A percentile compares a stretch with the other conserved stretches of the same genome.
phyloP scores from a whole-genome alignment of 2,797 vertebrate genomes.

The Champsocephalus gunnari region DNA sequence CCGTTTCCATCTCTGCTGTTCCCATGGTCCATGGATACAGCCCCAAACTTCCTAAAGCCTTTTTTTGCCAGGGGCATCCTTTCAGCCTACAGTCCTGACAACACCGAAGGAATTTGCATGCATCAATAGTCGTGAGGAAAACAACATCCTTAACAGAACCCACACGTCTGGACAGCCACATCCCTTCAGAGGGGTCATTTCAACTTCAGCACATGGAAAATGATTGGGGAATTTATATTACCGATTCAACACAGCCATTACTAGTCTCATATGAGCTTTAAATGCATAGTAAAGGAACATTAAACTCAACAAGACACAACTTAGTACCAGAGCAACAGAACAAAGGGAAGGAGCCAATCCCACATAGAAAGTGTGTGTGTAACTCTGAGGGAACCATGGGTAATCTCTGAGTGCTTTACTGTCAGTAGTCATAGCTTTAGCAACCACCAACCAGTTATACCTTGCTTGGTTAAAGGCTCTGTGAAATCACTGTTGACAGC shows the following conservation, averaged over 20 bases:
- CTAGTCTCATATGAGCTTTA: background rate
- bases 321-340: background rate
- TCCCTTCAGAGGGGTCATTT: slow-evolving; percentile 7
- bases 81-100: slow-evolving; percentile 69
- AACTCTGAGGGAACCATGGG: slow-evolving; percentile 13
- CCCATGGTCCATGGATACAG: slow-evolving; percentile 58
- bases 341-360: background rate
- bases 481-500: slow-evolving; percentile 9
- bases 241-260: background rate
- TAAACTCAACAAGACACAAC: background rate
- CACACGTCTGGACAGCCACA: slow-evolving; percentile 28
- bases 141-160: slow-evolving; percentile 60
- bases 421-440: background rate
- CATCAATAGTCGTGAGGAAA: slow-evolving; percentile 66
- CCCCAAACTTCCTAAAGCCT: slow-evolving; percentile 54
- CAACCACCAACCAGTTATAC: background rate
- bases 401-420: background rate
- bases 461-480: slow-evolving; percentile 1
- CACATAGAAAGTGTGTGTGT: background rate
- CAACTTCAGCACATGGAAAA: background rate
- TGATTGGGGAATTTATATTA: slow-evolving; percentile 16
- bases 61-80: slow-evolving; percentile 59
- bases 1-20: slow-evolving; percentile 56
- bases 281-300: slow-evolving; percentile 3
- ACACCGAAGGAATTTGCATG: slow-evolving; percentile 70